These are phyloP conservation scores for Colletes collaris DNA, from an alignment of 2,888 invertebrate genomes.

Conservation along the genomic window DNA sequence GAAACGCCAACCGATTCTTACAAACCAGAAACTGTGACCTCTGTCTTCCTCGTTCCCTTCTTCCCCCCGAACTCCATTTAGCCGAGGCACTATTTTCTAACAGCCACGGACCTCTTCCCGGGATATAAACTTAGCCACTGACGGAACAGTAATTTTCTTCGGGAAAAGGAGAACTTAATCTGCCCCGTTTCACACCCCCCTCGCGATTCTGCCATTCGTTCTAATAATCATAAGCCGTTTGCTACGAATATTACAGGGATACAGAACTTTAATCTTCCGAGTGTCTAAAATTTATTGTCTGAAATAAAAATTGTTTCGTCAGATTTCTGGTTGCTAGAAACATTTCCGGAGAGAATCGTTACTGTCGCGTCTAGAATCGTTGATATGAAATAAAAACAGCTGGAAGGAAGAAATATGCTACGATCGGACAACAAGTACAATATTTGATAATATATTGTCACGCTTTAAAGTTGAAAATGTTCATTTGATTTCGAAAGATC, in stretches of 20 bases:
- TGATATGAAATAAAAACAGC: too few relatives aligned
- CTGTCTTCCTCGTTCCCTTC: too few relatives aligned
- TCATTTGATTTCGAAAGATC: too few relatives aligned
- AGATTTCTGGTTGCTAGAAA: background rate
- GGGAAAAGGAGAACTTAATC: constrained; percentile 29
- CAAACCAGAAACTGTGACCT: constrained; percentile 29
- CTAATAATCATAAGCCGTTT: background rate
- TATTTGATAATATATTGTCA: background rate
- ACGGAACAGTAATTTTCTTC: constrained; percentile 26
- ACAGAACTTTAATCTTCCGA: too few relatives aligned
- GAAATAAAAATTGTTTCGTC: too few relatives aligned
- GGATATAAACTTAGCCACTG: background rate
- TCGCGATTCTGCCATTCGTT: background rate
- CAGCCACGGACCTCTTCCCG: background rate
- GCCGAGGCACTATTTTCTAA: constrained; percentile 23
- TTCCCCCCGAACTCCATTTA: background rate
- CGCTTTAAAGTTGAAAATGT: too few relatives aligned
- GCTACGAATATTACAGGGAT: too few relatives aligned
- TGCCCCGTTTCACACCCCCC: background rate
- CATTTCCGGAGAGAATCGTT: background rate
- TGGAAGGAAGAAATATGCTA: too few relatives aligned
- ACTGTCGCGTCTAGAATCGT: too few relatives aligned
- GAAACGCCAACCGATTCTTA: constrained; percentile 31
- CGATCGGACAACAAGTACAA: too few relatives aligned
- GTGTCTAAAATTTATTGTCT: too few relatives aligned